phyloP scores from a whole-genome alignment of 1,140 invertebrate species.

The Drosophila ogumai region DNA sequence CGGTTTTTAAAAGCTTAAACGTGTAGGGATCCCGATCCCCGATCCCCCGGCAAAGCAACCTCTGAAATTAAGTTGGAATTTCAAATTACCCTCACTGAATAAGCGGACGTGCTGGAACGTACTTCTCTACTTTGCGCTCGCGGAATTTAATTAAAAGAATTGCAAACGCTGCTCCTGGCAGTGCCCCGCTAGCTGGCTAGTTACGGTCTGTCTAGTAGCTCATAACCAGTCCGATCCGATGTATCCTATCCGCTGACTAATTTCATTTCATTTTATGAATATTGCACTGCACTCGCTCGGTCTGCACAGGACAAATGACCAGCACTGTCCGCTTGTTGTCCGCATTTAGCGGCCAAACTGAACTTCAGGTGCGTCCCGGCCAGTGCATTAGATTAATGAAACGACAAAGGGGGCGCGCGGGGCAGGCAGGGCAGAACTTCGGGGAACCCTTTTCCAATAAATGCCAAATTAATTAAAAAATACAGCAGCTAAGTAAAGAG shows the following conservation, averaged over 20 bases:
- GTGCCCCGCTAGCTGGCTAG: constrained; percentile 22
- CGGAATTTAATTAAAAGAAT: constrained; percentile 83
- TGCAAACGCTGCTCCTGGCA: constrained; percentile 67
- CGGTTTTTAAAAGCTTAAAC: constrained; percentile 78
- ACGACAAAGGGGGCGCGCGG: constrained; percentile 17
- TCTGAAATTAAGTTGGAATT: constrained; percentile 75
- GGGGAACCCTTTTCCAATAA: constrained; percentile 79
- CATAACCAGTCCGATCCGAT: constrained; percentile 51
- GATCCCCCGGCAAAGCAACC: constrained; percentile 10
- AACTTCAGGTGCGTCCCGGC: constrained; percentile 53
- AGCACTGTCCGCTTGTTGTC: constrained; percentile 30
- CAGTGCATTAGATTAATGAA: constrained; percentile 81
- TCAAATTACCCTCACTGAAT: constrained; percentile 62
- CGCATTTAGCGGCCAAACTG: constrained; percentile 44
- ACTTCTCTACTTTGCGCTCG: constrained; percentile 51
- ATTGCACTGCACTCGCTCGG: constrained; percentile 53
- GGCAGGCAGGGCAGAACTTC: constrained; percentile 13
- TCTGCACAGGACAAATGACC: constrained; percentile 60
- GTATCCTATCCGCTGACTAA: constrained; percentile 60
- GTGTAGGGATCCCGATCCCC: constrained; percentile 55
- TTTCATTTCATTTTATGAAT: constrained; percentile 83
- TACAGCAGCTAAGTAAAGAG: constrained; percentile 76
- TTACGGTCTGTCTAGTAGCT: constrained; percentile 46
- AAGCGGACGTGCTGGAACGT: constrained; percentile 44
- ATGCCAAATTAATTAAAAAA: constrained; percentile 84